phyloP scores from a whole-genome alignment of 2,888 invertebrate species.

The Chrysolina americana region DNA sequence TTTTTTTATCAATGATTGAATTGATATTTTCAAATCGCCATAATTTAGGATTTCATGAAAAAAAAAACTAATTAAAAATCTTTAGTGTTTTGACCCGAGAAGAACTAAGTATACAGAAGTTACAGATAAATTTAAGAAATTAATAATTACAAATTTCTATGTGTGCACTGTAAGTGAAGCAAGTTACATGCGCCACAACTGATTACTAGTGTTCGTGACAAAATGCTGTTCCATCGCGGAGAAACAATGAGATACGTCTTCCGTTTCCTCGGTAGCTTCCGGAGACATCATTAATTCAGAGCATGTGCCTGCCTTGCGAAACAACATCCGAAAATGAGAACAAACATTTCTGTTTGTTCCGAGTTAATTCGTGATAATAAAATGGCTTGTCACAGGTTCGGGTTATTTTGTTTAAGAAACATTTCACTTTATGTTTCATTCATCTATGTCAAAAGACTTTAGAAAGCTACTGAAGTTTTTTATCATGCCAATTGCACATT shows the following conservation, averaged over 20 bases:
- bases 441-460: not conserved
- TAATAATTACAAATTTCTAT: not conserved
- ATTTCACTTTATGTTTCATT: not conserved
- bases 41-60: too few species aligned
- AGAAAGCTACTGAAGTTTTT: too few species aligned
- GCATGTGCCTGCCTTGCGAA: conserved; percentile 19
- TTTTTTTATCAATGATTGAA: too few species aligned
- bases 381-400: conserved; percentile 8
- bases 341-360: conserved; percentile 14
- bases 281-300: conserved; percentile 20
- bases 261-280: conserved; percentile 18
- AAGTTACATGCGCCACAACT: not conserved
- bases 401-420: not conserved
- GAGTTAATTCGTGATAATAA: conserved; percentile 19
- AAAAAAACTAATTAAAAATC: too few species aligned
- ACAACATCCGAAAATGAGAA: conserved; percentile 19
- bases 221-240: conserved; percentile 3
- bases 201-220: not conserved
- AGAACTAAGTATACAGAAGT: too few species aligned
- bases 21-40: too few species aligned
- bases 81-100: too few species aligned
- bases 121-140: too few species aligned
- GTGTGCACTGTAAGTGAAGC: not conserved
- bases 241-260: conserved; percentile 7
- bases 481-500: too few species aligned